phyloP scores from a whole-genome alignment of 2,113 vertebrate genomes.

The Nothocercus nigrocapillus region DNA sequence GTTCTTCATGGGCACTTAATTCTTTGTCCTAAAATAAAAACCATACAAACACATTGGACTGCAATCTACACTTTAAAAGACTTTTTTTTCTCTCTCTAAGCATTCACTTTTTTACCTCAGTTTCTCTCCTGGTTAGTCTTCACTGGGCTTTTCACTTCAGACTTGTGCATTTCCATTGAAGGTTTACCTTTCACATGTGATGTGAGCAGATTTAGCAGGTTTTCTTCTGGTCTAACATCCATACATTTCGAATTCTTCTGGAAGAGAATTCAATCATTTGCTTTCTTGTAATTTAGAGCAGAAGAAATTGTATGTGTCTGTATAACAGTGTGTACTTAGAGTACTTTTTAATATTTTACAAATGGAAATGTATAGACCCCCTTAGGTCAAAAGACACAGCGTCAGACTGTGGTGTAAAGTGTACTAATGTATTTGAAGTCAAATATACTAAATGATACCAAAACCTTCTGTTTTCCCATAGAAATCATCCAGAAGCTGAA shows the following conservation, averaged over 20 bases:
- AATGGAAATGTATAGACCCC: not conserved
- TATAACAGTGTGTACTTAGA: not conserved
- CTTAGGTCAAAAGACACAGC: not conserved
- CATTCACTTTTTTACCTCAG: not conserved
- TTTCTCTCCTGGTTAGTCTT: not conserved
- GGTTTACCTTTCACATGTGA: not conserved
- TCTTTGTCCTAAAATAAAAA: conserved; percentile 1
- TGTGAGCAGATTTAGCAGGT: not conserved
- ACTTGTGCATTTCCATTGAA: not conserved
- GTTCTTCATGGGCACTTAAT: not conserved
- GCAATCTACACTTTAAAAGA: not conserved
- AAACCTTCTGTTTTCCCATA: not conserved
- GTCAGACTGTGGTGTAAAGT: not conserved
- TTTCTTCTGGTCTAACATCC: not conserved
- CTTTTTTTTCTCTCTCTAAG: not conserved
- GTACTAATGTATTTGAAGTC: not conserved
- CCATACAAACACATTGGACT: not conserved
- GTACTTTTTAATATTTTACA: not conserved
- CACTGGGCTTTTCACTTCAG: not conserved
- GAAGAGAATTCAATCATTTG: not conserved
- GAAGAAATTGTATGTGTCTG: not conserved
- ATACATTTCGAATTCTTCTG: not conserved
- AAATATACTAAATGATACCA: not conserved
- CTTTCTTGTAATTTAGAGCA: not conserved
- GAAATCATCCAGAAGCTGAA: not conserved